Base-by-base conservation (phyloP, 2,113 vertebrate species). In the Typhlomys cinereus region DNA sequence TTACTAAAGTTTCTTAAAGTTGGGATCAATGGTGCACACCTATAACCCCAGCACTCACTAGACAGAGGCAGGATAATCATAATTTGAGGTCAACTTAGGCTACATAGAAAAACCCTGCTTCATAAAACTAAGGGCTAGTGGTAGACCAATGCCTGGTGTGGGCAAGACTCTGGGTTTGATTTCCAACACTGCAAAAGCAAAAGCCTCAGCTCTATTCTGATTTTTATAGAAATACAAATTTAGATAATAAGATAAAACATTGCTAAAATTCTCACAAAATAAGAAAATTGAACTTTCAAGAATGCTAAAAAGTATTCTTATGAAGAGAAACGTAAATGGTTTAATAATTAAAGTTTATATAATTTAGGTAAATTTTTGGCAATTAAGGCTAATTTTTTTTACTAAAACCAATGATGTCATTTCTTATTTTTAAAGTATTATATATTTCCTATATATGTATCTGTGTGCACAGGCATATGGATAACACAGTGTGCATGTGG, bases 191-290 rank as follows among this genome's bases (percentile, higher is more conserved):
- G 25, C 31, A 64, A 34, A 18, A 31, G 8, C 25, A 48, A 46
- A 44, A 70, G 17, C 7, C 85, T 80, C 79, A 90, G n/a, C 25
- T 89, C 50, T 82, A 34, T 85, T 92, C 61, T 90, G n/a, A 91
- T 25, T 81, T 34, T 89, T 89, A 87, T 41, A 79, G 50, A 91
- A 93, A 95, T 54, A 92, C 79, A 36, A 29, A 21, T 36, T 92
- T 93, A 59, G 50, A 64, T 71, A 90, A 88, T 78, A 1, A 62
- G 36, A 88, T 80, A n/a, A n/a, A n/a, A n/a, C 44, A 91, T 71
- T 89, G 25, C 61, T 75, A 89, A 95, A 94, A 85, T 91, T 85
- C 59, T 20, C 52, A 61, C 50, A 50, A 85, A 85, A 89, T 89
- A 78, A 89, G 44, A 17, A 92, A 80, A 90, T n/a, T 85, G 61